Evolutionary conservation across 35 echinoderm and acorn worm genomes (phyloP).

Genomic region (Heliocidaris tuberculata): DNA sequence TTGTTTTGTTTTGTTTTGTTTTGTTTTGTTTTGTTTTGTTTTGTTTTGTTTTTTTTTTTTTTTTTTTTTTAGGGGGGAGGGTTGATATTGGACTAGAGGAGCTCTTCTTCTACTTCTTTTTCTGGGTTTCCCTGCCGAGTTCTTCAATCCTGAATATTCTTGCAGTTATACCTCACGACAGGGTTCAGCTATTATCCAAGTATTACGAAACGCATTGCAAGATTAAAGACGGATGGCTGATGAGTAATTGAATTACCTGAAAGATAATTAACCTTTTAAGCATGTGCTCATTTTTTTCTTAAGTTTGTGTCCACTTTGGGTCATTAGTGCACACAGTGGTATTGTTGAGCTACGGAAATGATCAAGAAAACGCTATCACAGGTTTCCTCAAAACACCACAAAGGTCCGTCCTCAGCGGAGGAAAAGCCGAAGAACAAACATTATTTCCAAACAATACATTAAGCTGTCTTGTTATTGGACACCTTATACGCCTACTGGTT

Average conservation of each 20-base stretch:
- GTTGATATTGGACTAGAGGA: not conserved
- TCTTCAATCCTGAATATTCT: too few relatives aligned
- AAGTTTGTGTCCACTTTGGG: not conserved
- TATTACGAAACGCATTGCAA: not conserved
- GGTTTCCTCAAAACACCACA: not conserved
- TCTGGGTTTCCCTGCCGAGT: too few relatives aligned
- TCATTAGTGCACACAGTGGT: not conserved
- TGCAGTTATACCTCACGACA: too few relatives aligned
- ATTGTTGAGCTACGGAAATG: not conserved
- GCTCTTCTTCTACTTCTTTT: not conserved
- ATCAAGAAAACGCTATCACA: not conserved
- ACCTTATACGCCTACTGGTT: conserved; percentile 16
- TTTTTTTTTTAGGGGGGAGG: too few relatives aligned
- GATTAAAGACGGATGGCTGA: not conserved
- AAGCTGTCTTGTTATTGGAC: not conserved
- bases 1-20: too few relatives aligned
- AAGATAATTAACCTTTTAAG: not conserved
- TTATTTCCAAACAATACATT: conserved; percentile 8
- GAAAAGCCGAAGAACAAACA: not conserved
- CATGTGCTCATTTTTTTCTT: not conserved
- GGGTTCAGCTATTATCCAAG: not conserved
- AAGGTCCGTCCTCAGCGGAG: not conserved
- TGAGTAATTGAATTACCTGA: not conserved
- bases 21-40: too few relatives aligned
- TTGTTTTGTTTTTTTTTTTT: too few relatives aligned